Evolutionary conservation across 2,797 vertebrate species (phyloP).

Genomic region (Dermochelys coriacea): DNA sequence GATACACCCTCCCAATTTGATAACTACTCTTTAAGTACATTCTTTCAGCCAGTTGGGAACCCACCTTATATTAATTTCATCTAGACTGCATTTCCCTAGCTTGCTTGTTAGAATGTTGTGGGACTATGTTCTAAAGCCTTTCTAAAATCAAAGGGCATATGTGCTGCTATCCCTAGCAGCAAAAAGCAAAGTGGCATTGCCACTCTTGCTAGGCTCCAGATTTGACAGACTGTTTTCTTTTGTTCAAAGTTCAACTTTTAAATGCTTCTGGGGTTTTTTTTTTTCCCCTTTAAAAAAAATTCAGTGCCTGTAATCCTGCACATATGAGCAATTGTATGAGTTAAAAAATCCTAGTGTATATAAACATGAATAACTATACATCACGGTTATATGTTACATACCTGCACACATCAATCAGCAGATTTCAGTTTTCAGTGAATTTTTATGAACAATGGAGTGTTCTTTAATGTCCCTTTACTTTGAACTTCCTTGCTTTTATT

Average conservation of each 20-base stretch:
- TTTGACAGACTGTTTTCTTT: background rate
- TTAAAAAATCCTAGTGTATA: background rate
- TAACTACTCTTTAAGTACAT: too few species aligned
- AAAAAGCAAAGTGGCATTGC: background rate
- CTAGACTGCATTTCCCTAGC: too few species aligned
- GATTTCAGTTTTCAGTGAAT: background rate
- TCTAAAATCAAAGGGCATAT: too few species aligned
- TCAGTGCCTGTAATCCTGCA: background rate
- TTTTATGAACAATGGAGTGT: background rate
- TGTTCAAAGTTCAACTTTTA: background rate
- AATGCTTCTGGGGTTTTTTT: background rate
- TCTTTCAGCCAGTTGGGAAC: too few species aligned
- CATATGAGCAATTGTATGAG: background rate
- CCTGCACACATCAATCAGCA: background rate
- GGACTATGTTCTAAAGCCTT: too few species aligned
- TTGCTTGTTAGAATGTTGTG: too few species aligned
- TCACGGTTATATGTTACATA: background rate
- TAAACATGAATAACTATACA: background rate
- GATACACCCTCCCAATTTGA: too few species aligned
- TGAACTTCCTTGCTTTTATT: background rate
- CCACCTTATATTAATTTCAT: too few species aligned
- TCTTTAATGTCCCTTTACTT: background rate
- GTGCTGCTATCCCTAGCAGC: background rate
- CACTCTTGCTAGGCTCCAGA: background rate
- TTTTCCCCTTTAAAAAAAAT: background rate